phyloP scores from a whole-genome alignment of 2,113 vertebrate species.

The Gasterosteus aculeatus region DNA sequence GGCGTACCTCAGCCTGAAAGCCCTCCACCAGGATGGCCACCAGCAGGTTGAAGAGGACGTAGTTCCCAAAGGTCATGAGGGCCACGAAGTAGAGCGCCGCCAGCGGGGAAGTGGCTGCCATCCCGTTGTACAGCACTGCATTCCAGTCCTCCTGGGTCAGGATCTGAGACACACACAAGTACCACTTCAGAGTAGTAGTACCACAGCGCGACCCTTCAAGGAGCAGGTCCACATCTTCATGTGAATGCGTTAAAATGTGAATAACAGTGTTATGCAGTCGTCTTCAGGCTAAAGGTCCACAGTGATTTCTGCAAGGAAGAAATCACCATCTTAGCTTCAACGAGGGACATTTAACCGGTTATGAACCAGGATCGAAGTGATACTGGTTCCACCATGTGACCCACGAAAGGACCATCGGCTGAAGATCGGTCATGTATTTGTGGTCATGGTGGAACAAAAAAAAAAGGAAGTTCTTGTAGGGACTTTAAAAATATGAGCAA shows the following conservation, averaged over 20 bases:
- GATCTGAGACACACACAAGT: conserved; percentile 79
- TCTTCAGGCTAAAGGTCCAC: background rate
- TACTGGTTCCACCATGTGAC: background rate
- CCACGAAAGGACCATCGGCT: background rate
- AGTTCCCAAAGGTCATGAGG: conserved; percentile 98
- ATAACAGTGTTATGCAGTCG: background rate
- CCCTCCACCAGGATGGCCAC: conserved; percentile 97
- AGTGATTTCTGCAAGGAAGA: background rate
- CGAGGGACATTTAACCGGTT: background rate
- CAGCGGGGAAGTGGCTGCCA: conserved; percentile 93
- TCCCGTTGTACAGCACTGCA: conserved; percentile 92
- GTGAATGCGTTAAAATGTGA: too few species aligned
- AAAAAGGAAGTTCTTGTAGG: background rate
- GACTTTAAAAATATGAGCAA: background rate
- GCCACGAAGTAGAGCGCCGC: conserved; percentile 97
- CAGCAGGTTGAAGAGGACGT: conserved; percentile 95
- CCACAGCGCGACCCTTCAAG: background rate
- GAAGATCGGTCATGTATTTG: background rate
- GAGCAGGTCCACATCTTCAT: too few species aligned
- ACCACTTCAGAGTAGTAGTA: background rate
- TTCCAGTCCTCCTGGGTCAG: conserved; percentile 99
- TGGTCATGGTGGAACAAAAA: background rate
- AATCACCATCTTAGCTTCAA: background rate
- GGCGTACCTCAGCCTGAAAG: conserved; percentile 93
- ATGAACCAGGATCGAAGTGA: background rate